A percentile compares a stretch with the other conserved stretches of the same genome.
These are phyloP conservation scores for Notothenia rossii DNA, from an alignment of 2,113 vertebrate genomes.

Conservation along the genomic window DNA sequence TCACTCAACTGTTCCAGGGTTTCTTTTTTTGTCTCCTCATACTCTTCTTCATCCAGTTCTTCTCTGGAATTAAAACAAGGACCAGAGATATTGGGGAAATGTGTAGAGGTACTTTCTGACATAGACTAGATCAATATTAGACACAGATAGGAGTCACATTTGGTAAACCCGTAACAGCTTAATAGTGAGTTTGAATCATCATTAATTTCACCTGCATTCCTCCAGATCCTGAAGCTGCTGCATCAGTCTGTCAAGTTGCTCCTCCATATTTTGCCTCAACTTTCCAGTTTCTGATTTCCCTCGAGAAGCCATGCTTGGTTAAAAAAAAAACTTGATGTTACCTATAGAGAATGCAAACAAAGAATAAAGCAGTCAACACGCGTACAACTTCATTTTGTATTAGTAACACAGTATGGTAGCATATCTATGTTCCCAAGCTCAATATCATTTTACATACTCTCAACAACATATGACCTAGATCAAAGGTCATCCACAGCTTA, in stretches of 20 bases:
- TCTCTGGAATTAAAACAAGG: conserved; percentile 82
- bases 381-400: fast-evolving
- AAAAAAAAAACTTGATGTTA: conserved; percentile 15
- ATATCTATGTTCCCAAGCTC: no score
- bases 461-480: no score
- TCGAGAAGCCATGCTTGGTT: conserved; percentile 91
- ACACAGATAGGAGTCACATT: not conserved
- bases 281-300: conserved; percentile 95
- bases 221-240: conserved; percentile 98
- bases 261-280: conserved; percentile 96
- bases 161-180: not conserved
- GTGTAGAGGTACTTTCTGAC: not conserved
- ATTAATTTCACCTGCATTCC: conserved; percentile 91
- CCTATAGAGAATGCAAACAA: not conserved
- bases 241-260: conserved; percentile 96
- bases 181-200: not conserved
- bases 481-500: no score
- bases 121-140: not conserved
- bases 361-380: not conserved
- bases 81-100: not conserved
- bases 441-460: no score
- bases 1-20: conserved; percentile 96
- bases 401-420: not conserved
- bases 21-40: conserved; percentile 97
- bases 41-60: conserved; percentile 95